These are phyloP conservation scores for Anastatus disparis DNA, from an alignment of 1,140 invertebrate genomes.

Conservation along the genomic window DNA sequence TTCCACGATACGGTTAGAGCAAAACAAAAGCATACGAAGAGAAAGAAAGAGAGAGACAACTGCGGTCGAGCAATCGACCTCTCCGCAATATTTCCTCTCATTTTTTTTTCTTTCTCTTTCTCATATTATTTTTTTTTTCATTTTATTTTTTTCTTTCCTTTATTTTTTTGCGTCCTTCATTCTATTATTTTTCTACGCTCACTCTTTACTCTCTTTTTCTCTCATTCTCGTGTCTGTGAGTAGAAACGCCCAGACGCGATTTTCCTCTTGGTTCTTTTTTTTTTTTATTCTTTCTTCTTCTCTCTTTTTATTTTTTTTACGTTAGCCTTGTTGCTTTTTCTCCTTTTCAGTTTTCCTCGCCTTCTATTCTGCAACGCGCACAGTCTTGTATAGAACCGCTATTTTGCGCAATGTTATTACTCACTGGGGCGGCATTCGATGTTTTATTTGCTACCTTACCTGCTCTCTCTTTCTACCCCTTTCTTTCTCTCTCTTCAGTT, in stretches of 20 bases:
- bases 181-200: conserved; percentile 6
- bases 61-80: background rate
- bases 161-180: background rate
- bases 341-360: conserved; percentile 3
- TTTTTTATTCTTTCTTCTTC: background rate
- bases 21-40: background rate
- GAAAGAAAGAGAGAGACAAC: background rate
- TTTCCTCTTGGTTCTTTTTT: background rate
- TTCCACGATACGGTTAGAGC: too few species aligned
- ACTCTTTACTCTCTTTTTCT: background rate
- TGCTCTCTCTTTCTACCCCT: background rate
- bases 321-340: too few species aligned
- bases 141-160: background rate
- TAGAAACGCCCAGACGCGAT: background rate
- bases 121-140: background rate
- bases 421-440: conserved; percentile 9
- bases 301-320: background rate
- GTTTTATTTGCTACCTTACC: conserved; percentile 23
- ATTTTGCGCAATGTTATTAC: conserved; percentile 40
- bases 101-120: background rate
- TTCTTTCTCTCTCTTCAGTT: background rate
- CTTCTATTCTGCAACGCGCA: background rate
- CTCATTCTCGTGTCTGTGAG: background rate
- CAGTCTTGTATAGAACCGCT: background rate
- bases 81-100: background rate